Base-by-base conservation (phyloP, 1,140 invertebrate genomes). In the Glomeris maerens region DNA sequence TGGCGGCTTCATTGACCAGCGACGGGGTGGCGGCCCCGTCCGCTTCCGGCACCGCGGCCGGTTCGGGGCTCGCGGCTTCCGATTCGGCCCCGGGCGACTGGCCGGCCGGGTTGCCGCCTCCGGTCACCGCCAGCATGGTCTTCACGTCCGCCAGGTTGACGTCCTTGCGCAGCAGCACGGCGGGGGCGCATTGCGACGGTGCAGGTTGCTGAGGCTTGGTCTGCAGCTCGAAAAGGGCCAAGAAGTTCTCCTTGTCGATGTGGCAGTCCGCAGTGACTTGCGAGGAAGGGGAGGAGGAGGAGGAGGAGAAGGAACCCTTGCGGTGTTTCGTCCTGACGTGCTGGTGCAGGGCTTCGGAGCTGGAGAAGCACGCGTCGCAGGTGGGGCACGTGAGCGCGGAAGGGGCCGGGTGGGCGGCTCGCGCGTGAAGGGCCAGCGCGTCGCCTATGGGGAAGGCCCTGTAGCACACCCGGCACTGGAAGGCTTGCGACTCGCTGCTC, bases 141-240 rank as follows among this genome's bases (percentile, higher is more conserved):
- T 83, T 80, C 23, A 88, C 86, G 56, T 87, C 84, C n/a, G 84
- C 84, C 44, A 87, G 65, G 7, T 72, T 73, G 45, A 74, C 68
- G 4, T 41, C 7, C 22, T 31, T 50, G 27, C 27, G 3, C 5
- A 36, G 17, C 4, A 7, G 4, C 10, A 10, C 39, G 45, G n/a
- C 22, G 17, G 31, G 31, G 10, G 31, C 10, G 31, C 10, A 36
- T 10, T 13, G 10, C 1, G 1, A 13, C 20, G 45, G 26, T 27
- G 26, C 25, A 14, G 23, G 42, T 7, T 21, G 17, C 22, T 1
- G 31, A 23, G 55, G 55, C 21, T 61, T 62, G 26, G 60, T 61
- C 42, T 80, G 79, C 0, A 90, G 67, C 58, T 86, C 79, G 13
- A 90, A 68, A 26, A 81, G 76, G 1, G 80, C 79, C 54, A 91